These are phyloP conservation scores for Conops quadrifasciatus DNA, from an alignment of 2,888 invertebrate species.

Conservation along the genomic window DNA sequence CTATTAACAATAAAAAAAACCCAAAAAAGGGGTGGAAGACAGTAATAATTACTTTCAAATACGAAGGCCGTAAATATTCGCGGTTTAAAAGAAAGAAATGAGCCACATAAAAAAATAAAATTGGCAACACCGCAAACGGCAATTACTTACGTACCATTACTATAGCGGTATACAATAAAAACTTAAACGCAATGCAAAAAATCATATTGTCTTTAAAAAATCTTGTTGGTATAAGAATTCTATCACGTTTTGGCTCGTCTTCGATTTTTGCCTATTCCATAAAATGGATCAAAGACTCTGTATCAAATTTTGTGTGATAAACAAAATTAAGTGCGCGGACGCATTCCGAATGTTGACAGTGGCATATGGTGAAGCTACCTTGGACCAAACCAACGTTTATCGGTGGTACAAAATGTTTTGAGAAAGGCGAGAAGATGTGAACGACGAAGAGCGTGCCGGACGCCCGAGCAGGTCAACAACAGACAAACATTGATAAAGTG, in stretches of 20 bases:
- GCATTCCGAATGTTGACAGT: conserved; percentile 1
- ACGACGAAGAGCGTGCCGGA: conserved; percentile 2
- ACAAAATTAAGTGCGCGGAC: background rate
- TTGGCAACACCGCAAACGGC: no score
- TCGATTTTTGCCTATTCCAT: background rate
- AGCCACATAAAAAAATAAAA: no score
- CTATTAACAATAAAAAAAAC: no score
- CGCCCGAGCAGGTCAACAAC: background rate
- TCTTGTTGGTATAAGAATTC: no score
- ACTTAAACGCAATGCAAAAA: no score
- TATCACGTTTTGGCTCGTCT: conserved; percentile 5
- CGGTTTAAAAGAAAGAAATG: no score
- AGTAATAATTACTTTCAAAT: no score
- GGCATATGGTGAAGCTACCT: conserved; percentile 5
- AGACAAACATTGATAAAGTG: background rate
- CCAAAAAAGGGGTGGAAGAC: no score
- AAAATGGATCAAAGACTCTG: background rate
- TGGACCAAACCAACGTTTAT: conserved; percentile 11
- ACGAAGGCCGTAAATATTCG: no score
- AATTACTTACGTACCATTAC: no score
- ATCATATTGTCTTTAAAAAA: no score
- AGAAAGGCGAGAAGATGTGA: conserved; percentile 3
- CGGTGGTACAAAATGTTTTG: conserved; percentile 10
- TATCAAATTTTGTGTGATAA: conserved; percentile 1
- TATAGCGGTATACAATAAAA: no score